Conservation (phyloP, 2,888 invertebrate genomes). For the Corythucha ciliata region DNA sequence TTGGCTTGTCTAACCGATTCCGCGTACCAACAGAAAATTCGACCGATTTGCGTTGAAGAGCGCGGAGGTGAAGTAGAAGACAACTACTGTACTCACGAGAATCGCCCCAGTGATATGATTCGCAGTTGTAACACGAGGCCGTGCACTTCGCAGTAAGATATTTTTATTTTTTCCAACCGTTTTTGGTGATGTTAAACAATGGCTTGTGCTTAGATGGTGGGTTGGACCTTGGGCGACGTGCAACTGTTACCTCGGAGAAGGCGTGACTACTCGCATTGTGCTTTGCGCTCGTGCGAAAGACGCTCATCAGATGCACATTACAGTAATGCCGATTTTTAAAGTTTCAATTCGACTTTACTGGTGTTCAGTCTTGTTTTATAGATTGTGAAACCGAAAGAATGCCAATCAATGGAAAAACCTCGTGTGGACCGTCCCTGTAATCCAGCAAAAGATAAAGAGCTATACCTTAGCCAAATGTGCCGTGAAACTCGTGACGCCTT, state of each 20-base stretch:
- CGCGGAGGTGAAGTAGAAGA: conserved; percentile 47
- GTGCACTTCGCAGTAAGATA: conserved; percentile 38
- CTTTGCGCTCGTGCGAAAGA: conserved; percentile 24
- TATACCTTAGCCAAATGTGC: too few relatives aligned
- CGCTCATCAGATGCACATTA: not conserved
- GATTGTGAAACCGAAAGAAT: too few relatives aligned
- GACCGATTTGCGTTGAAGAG: conserved; percentile 45
- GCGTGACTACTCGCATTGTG: conserved; percentile 26
- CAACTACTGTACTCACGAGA: conserved; percentile 36
- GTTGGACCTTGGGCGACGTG: conserved; percentile 30
- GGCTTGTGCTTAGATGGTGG: conserved; percentile 27
- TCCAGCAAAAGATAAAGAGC: too few relatives aligned
- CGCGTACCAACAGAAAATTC: conserved; percentile 24
- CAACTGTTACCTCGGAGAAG: conserved; percentile 22
- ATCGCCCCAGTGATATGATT: conserved; percentile 41
- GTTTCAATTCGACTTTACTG: too few relatives aligned
- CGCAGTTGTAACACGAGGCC: conserved; percentile 44
- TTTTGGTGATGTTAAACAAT: not conserved
- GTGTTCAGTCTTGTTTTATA: too few relatives aligned
- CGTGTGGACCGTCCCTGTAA: too few relatives aligned
- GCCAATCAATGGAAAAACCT: too few relatives aligned
- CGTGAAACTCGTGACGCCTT: too few relatives aligned
- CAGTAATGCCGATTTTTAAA: too few relatives aligned
- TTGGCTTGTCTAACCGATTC: not conserved
- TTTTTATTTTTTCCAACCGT: not conserved